Percentiles rank a stretch among this genome's conserved stretches.
phyloP scores from a whole-genome alignment of 2,797 vertebrate species.

The Spheniscus humboldti region DNA sequence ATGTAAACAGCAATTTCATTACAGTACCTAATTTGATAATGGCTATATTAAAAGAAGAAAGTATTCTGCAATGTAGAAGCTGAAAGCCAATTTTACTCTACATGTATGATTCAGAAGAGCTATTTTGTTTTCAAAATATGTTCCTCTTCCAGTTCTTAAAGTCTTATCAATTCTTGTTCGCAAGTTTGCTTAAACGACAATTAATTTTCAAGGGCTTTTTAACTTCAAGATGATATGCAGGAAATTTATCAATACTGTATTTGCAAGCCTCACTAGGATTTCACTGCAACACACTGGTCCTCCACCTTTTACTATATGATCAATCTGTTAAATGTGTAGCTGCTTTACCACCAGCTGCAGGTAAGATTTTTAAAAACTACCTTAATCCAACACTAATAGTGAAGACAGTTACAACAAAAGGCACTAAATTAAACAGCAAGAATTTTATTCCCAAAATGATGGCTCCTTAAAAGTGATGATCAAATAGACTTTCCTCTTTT shows the following conservation, averaged over 20 bases:
- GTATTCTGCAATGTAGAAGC: not conserved
- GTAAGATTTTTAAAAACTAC: not conserved
- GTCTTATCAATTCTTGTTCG: not conserved
- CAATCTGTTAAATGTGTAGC: not conserved
- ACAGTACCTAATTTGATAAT: not conserved
- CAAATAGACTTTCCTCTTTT: not conserved
- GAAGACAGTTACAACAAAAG: not conserved
- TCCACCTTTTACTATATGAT: not conserved
- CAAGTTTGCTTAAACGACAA: not conserved
- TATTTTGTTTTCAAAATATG: not conserved
- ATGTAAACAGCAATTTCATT: not conserved
- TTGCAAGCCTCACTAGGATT: not conserved
- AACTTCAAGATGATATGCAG: not conserved
- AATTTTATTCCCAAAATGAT: not conserved
- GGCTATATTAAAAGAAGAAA: not conserved
- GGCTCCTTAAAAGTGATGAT: not conserved
- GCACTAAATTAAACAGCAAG: not conserved
- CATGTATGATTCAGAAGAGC: not conserved
- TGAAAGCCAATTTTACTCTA: not conserved
- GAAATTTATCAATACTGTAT: not conserved
- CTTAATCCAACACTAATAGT: not conserved
- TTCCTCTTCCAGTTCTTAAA: not conserved
- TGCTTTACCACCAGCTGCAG: not conserved
- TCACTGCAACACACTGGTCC: not conserved
- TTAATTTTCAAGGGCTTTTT: not conserved